Evolutionary conservation across 2,888 invertebrate genomes (phyloP).

Genomic region (Apotomis capreana): DNA sequence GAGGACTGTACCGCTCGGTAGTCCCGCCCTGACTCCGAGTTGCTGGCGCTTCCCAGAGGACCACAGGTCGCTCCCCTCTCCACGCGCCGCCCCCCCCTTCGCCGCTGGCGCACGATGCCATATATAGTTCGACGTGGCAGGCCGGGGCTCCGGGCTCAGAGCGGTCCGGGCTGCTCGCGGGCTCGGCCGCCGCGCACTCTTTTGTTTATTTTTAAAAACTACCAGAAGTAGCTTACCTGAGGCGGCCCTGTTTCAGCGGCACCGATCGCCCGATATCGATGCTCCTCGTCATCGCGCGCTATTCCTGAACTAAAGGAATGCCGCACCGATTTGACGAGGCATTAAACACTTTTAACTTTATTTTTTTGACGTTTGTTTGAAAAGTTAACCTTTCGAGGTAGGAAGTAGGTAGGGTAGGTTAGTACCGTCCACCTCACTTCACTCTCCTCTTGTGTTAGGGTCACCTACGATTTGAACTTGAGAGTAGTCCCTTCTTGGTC

Average conservation of each 20-base stretch:
- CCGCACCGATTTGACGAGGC: constrained; percentile 12
- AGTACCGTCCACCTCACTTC: too few species aligned
- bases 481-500: too few species aligned
- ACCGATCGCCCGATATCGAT: constrained; percentile 30
- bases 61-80: constrained; percentile 62
- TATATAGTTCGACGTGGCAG: constrained; percentile 76
- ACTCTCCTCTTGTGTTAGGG: neutral
- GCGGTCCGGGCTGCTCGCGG: constrained; percentile 57
- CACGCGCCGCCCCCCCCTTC: constrained; percentile 49
- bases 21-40: constrained; percentile 82
- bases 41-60: constrained; percentile 60
- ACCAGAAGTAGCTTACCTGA: constrained; percentile 61
- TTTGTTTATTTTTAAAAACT: constrained; percentile 69
- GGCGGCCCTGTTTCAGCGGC: constrained; percentile 10
- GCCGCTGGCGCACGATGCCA: constrained; percentile 64
- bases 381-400: too few species aligned
- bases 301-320: constrained; percentile 36
- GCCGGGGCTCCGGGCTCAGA: constrained; percentile 69
- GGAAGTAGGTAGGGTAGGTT: too few species aligned
- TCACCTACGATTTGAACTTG: neutral
- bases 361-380: too few species aligned
- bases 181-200: constrained; percentile 58
- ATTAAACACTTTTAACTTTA: neutral
- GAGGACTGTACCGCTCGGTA: constrained; percentile 80
- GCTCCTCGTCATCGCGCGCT: constrained; percentile 27